Conservation (phyloP, 2,888 invertebrate genomes). For the Pomacea canaliculata region DNA sequence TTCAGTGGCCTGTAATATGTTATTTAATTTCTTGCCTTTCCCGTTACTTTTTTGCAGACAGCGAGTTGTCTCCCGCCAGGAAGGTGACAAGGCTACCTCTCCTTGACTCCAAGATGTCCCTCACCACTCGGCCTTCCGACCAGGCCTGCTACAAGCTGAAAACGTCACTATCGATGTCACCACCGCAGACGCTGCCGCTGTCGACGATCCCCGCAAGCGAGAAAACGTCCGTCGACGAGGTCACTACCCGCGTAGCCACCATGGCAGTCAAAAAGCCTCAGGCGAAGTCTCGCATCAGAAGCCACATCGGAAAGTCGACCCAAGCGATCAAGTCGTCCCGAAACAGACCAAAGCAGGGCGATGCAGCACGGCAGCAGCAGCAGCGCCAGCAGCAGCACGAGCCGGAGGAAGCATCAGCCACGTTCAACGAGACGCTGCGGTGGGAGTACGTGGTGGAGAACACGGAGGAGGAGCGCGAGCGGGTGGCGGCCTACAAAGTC, state of each 20-base stretch:
- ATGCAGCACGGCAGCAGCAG: neutral
- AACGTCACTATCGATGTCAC: neutral
- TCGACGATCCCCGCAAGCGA: neutral
- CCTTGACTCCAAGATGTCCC: constrained; percentile 9
- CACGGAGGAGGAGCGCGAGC: constrained; percentile 55
- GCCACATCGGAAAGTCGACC: neutral
- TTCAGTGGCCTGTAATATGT: too few relatives aligned
- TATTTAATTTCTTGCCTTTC: too few relatives aligned
- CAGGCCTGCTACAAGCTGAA: neutral
- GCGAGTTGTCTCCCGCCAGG: neutral
- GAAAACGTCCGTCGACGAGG: neutral
- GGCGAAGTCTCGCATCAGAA: neutral
- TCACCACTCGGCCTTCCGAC: constrained; percentile 1
- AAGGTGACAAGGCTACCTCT: constrained; percentile 26
- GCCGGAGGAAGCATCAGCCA: neutral
- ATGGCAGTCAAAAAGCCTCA: constrained; percentile 17
- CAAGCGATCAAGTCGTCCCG: constrained; percentile 1
- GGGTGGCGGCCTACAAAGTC: constrained; percentile 61
- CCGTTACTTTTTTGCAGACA: constrained; percentile 5
- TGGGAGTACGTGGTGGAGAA: constrained; percentile 60
- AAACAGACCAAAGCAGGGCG: neutral
- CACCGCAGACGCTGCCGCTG: neutral
- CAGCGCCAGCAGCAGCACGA: neutral
- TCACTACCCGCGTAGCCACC: constrained; percentile 10
- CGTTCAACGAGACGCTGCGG: constrained; percentile 51